Conservation (phyloP, 2,797 vertebrate species). For the Bucorvus abyssinicus region DNA sequence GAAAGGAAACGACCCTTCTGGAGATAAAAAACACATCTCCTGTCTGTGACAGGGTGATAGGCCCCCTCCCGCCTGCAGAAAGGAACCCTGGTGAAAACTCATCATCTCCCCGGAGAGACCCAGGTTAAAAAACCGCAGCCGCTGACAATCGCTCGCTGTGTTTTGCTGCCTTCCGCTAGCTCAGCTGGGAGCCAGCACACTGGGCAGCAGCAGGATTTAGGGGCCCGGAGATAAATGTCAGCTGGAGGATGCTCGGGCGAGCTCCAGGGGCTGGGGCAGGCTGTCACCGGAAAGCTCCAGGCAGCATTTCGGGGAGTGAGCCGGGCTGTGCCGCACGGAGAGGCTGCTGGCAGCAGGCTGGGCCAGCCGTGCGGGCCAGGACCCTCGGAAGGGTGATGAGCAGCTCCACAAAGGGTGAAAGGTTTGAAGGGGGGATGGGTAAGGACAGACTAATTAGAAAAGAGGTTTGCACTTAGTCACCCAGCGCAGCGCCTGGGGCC, state of each 20-base stretch:
- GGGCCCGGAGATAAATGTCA: slow-evolving; percentile 50
- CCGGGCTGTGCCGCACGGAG: neutral
- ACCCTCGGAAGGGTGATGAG: neutral
- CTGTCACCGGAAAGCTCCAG: slow-evolving; percentile 14
- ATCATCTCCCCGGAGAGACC: slow-evolving; percentile 17
- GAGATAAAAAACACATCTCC: slow-evolving; percentile 14
- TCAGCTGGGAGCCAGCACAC: slow-evolving; percentile 7
- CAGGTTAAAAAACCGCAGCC: slow-evolving; percentile 15
- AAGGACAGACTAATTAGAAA: slow-evolving; percentile 48
- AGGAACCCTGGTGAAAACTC: slow-evolving; percentile 3
- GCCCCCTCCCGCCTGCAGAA: neutral
- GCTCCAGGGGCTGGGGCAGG: neutral
- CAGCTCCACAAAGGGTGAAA: neutral
- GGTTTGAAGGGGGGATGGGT: slow-evolving; percentile 12
- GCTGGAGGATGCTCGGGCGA: slow-evolving; percentile 2
- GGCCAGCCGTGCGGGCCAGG: neutral
- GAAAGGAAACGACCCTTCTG: slow-evolving; percentile 40
- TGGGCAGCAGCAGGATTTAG: slow-evolving; percentile 22
- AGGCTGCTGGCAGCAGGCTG: neutral
- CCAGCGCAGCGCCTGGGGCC: slow-evolving; percentile 29
- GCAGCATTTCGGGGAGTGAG: neutral
- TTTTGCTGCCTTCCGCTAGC: slow-evolving; percentile 5
- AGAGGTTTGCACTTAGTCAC: slow-evolving; percentile 64
- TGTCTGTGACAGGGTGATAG: neutral
- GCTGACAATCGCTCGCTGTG: neutral